Evolutionary conservation across 2,888 invertebrate genomes (phyloP).

Genomic region (Therioaphis trifolii): DNA sequence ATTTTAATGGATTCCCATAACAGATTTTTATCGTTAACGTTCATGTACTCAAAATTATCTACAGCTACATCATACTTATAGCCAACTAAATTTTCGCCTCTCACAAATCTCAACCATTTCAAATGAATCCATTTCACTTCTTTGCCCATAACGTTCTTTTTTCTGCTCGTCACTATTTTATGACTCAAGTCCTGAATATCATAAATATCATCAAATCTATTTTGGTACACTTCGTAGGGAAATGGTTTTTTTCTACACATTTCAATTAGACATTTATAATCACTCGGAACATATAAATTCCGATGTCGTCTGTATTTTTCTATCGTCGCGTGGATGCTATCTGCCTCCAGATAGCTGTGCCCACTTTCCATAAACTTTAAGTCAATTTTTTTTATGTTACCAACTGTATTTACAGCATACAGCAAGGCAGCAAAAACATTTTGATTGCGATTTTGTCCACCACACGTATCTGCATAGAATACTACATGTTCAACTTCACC

Average conservation of each 20-base stretch:
- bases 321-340: constrained; percentile 66
- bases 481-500: constrained; percentile 20
- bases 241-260: constrained; percentile 62
- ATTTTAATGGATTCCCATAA: not conserved
- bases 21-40: not conserved
- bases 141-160: constrained; percentile 39
- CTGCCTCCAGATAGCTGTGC: constrained; percentile 66
- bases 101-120: constrained; percentile 26
- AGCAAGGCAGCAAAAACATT: constrained; percentile 65
- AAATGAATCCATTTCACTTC: constrained; percentile 64
- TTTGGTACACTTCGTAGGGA: constrained; percentile 63
- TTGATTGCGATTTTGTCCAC: no score
- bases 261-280: constrained; percentile 64
- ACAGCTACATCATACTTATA: not conserved
- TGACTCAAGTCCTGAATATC: constrained; percentile 62
- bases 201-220: constrained; percentile 63
- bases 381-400: constrained; percentile 65
- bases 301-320: constrained; percentile 64
- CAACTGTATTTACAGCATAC: constrained; percentile 63
- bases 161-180: constrained; percentile 58
- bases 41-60: not conserved
- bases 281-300: constrained; percentile 64
- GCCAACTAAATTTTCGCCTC: not conserved
- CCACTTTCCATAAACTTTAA: constrained; percentile 66
- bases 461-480: no score